These are phyloP conservation scores for Argyresthia albistria DNA, from an alignment of 2,888 invertebrate genomes.

Conservation along the genomic window DNA sequence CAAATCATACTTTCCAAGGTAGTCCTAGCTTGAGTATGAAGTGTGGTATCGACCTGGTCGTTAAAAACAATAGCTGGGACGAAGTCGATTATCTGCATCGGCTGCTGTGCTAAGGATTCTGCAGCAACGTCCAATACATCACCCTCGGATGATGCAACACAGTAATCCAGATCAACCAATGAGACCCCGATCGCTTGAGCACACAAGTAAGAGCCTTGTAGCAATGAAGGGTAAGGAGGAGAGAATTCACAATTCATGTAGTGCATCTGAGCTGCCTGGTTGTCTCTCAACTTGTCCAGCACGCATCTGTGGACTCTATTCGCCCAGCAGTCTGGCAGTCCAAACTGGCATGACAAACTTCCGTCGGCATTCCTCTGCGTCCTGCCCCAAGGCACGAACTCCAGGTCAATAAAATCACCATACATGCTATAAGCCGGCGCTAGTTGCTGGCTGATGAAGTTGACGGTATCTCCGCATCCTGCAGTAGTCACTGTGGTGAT, in stretches of 20 bases:
- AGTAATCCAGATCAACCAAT: slow-evolving; percentile 35
- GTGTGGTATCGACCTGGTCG: slow-evolving; percentile 19
- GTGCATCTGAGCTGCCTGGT: slow-evolving; percentile 37
- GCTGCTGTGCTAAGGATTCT: slow-evolving; percentile 24
- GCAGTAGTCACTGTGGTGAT: slow-evolving; percentile 42
- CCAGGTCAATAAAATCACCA: slow-evolving; percentile 37
- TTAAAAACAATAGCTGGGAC: slow-evolving; percentile 49
- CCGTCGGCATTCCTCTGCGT: slow-evolving; percentile 27
- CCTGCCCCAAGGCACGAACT: slow-evolving; percentile 60
- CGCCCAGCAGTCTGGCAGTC: slow-evolving; percentile 45
- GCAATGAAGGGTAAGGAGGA: slow-evolving; percentile 26
- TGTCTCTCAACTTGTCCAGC: slow-evolving; percentile 28
- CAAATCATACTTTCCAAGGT: slow-evolving; percentile 36
- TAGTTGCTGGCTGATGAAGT: slow-evolving; percentile 33
- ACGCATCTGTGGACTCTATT: slow-evolving; percentile 54
- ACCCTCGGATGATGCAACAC: slow-evolving; percentile 28
- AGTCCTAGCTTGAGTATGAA: slow-evolving; percentile 22
- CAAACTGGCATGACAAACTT: slow-evolving; percentile 36
- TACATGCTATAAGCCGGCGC: slow-evolving; percentile 33
- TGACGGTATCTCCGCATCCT: slow-evolving; percentile 41
- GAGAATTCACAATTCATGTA: slow-evolving; percentile 55
- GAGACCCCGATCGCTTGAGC: slow-evolving; percentile 33
- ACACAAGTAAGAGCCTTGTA: slow-evolving; percentile 33
- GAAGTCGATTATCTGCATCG: slow-evolving; percentile 30
- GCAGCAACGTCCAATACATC: slow-evolving; percentile 34